Evolutionary conservation across 2,888 invertebrate genomes (phyloP).

Genomic region (Ypsolopha sequella): DNA sequence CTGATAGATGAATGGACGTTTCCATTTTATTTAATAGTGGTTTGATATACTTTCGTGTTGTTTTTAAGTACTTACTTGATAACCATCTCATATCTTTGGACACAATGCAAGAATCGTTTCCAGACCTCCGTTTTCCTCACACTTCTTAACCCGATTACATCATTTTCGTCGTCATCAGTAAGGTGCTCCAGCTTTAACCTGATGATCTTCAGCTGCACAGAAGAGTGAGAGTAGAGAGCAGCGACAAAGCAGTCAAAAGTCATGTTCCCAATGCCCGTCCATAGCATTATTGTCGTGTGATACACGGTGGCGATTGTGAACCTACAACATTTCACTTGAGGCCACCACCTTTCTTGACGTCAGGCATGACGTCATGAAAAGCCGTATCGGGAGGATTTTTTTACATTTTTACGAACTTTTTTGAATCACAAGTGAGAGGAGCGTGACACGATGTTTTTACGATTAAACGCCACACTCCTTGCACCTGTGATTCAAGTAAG

Average conservation of each 20-base stretch:
- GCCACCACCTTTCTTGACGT: no score
- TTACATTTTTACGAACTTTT: no score
- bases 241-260: constrained; percentile 5
- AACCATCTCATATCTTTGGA: constrained; percentile 6
- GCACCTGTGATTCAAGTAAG: no score
- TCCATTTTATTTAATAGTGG: no score
- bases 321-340: background rate
- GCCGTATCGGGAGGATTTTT: no score
- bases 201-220: constrained; percentile 3
- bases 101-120: constrained; percentile 2
- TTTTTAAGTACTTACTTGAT: constrained; percentile 5
- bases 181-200: constrained; percentile 3
- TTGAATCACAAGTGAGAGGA: no score
- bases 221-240: constrained; percentile 6
- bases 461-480: no score
- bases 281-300: constrained; percentile 3
- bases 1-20: no score
- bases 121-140: background rate
- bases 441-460: no score
- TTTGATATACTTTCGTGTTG: no score
- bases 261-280: constrained; percentile 8
- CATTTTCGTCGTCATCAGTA: background rate
- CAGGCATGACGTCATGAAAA: no score
- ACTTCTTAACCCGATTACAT: background rate
- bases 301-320: constrained; percentile 1